phyloP scores from a whole-genome alignment of 2,797 vertebrate genomes.

The Ara ararauna region DNA sequence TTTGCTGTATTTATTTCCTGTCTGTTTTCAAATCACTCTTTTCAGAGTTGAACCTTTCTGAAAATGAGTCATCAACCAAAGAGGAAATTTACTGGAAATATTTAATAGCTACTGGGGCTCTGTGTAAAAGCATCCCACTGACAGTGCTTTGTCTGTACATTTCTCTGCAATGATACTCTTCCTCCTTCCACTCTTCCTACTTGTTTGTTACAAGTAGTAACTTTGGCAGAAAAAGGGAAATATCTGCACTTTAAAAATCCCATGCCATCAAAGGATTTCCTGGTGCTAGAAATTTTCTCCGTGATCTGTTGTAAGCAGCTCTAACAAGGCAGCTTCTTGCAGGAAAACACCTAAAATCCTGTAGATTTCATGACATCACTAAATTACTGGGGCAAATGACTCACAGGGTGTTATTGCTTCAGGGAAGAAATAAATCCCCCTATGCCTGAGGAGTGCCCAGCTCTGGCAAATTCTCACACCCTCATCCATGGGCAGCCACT shows the following conservation, averaged over 20 bases:
- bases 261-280: not conserved
- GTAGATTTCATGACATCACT: not conserved
- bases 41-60: not conserved
- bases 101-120: conserved; percentile 31
- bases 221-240: not conserved
- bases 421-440: not conserved
- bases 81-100: conserved; percentile 61
- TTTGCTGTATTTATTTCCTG: not conserved
- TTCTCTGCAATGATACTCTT: not conserved
- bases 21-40: not conserved
- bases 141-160: not conserved
- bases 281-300: not conserved
- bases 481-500: accelerated
- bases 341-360: not conserved
- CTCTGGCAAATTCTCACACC: not conserved
- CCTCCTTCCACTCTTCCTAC: not conserved
- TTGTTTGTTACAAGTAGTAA: not conserved
- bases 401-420: not conserved
- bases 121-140: not conserved
- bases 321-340: not conserved
- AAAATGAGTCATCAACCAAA: conserved; percentile 26
- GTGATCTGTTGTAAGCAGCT: not conserved
- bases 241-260: not conserved
- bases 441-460: not conserved
- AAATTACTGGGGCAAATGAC: not conserved